Percentiles rank a stretch among this genome's conserved stretches.
Conservation (phyloP, 2,888 invertebrate species). For the Linnaemya vulpina region DNA sequence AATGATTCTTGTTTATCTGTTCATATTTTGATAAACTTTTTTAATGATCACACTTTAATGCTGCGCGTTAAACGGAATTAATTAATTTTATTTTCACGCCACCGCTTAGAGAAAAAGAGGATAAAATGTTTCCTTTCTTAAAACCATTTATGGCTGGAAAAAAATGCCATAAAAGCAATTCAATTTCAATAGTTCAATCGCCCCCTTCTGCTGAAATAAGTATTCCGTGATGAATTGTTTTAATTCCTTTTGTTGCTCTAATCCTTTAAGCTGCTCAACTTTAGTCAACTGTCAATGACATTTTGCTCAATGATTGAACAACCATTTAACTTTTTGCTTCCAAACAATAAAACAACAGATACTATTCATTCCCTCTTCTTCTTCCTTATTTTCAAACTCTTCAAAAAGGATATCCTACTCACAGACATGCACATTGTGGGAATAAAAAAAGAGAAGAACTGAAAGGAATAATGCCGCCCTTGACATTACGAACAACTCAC, state of each 20-base stretch:
- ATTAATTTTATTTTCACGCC: too few species aligned
- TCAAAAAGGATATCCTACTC: constrained; percentile 10
- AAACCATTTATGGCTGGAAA: too few species aligned
- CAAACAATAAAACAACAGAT: constrained; percentile 44
- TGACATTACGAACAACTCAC: constrained; percentile 27
- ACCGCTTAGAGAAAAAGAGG: too few species aligned
- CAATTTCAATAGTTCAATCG: neutral
- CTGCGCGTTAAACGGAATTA: too few species aligned
- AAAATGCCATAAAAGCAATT: neutral
- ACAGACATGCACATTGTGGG: neutral
- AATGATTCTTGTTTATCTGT: too few species aligned
- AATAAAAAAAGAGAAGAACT: neutral
- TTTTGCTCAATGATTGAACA: constrained; percentile 60
- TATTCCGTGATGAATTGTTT: neutral
- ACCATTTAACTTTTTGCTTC: constrained; percentile 51
- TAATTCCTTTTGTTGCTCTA: constrained; percentile 32
- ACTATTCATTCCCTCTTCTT: neutral
- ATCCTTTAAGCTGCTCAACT: constrained; percentile 52
- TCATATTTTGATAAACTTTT: too few species aligned
- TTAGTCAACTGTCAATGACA: constrained; percentile 64
- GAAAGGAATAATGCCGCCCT: constrained; percentile 21
- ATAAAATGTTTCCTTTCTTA: too few species aligned
- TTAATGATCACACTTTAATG: too few species aligned
- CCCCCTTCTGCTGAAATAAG: neutral
- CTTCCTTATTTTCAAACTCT: neutral